These are phyloP conservation scores for Ectobius pallidus DNA, from an alignment of 2,888 invertebrate species.

Conservation along the genomic window DNA sequence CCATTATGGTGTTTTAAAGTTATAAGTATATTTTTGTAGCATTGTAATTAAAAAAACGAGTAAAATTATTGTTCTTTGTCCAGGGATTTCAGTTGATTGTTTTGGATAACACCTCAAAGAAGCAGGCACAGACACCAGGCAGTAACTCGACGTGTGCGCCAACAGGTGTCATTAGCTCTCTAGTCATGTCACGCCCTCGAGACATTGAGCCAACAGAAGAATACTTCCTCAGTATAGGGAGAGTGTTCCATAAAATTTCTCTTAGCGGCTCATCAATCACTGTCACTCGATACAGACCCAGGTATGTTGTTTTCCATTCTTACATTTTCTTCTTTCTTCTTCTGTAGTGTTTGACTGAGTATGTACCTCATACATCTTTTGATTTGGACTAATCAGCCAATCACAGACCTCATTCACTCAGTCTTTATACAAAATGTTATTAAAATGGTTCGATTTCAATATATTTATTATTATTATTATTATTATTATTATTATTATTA, in stretches of 20 bases:
- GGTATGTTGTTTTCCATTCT: conserved; percentile 59
- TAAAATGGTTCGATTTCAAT: no score
- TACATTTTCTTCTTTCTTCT: neutral
- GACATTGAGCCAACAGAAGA: conserved; percentile 68
- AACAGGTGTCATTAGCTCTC: conserved; percentile 45
- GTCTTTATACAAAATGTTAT: no score
- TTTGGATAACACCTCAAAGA: conserved; percentile 48
- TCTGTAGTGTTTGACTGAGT: neutral
- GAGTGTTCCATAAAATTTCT: conserved; percentile 92
- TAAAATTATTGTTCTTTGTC: no score
- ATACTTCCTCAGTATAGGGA: conserved; percentile 88
- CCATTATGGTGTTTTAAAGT: no score
- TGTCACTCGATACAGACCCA: conserved; percentile 92
- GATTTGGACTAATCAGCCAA: no score
- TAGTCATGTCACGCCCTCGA: conserved; percentile 40
- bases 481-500: no score
- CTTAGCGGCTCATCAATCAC: conserved; percentile 88
- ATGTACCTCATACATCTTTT: no score
- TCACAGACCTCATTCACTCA: no score
- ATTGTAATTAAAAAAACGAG: no score
- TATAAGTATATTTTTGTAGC: no score
- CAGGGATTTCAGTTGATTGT: conserved; percentile 86
- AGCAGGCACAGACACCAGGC: conserved; percentile 42
- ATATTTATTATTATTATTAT: no score
- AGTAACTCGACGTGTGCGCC: conserved; percentile 49